A percentile compares a stretch with the other conserved stretches of the same genome.
Conservation (phyloP, 2,888 invertebrate genomes). For the Pelosia muscerda region DNA sequence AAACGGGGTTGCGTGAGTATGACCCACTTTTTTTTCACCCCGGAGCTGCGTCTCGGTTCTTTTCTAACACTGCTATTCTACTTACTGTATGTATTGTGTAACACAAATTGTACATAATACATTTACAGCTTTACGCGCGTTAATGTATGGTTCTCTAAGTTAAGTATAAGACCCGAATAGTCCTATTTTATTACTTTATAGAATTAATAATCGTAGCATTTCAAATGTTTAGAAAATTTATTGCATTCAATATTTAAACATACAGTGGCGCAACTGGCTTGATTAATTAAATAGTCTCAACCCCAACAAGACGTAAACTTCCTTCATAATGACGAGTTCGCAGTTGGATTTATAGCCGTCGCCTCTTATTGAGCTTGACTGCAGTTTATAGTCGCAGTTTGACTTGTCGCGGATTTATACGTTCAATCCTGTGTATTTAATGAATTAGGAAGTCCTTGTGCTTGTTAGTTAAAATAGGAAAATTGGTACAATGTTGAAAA, state of each 20-base stretch:
- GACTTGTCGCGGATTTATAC: conserved; percentile 25
- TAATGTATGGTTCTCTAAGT: not conserved
- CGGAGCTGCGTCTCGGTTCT: not conserved
- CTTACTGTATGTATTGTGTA: not conserved
- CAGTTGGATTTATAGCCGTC: conserved; percentile 41
- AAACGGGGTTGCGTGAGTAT: conserved; percentile 12
- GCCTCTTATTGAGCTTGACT: conserved; percentile 44
- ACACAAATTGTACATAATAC: not conserved
- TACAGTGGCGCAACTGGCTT: conserved; percentile 14
- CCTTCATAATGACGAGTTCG: conserved; percentile 54
- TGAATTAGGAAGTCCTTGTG: conserved; percentile 27
- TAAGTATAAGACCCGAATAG: too few species aligned
- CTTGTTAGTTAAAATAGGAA: conserved; percentile 3
- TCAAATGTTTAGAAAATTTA: not conserved
- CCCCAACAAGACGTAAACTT: conserved; percentile 60
- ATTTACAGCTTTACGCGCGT: not conserved
- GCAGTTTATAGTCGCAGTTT: conserved; percentile 37
- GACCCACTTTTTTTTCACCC: conserved; percentile 14
- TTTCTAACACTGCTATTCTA: not conserved
- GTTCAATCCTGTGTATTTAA: conserved; percentile 25
- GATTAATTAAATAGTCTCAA: conserved; percentile 21
- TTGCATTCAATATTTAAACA: not conserved
- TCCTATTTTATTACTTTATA: not conserved
- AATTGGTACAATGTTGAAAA: conserved; percentile 3
- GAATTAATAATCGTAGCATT: not conserved